phyloP scores from a whole-genome alignment of 2,113 vertebrate genomes.

The Zapus hudsonius region DNA sequence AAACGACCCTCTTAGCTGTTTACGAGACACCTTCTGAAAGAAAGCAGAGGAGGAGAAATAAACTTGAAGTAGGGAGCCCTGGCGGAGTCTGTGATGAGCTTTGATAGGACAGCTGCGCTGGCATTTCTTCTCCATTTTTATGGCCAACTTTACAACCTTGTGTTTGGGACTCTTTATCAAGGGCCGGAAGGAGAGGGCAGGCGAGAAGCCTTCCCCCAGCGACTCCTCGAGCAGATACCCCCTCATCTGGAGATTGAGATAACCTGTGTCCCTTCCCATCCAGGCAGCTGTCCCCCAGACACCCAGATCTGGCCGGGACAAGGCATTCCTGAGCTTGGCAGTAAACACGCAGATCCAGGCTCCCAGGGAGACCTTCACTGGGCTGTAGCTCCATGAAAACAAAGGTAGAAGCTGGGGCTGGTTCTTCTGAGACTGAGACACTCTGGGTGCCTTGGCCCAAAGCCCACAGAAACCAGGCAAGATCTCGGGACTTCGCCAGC shows the following conservation, averaged over 20 bases:
- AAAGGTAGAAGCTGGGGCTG: conserved; percentile 59
- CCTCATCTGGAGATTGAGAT: conserved; percentile 96
- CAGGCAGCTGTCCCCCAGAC: conserved; percentile 85
- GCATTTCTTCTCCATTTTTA: conserved; percentile 90
- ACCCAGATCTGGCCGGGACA: conserved; percentile 87
- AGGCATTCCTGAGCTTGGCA: conserved; percentile 91
- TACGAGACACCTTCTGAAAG: conserved; percentile 91
- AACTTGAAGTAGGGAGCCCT: conserved; percentile 91
- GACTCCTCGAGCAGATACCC: conserved; percentile 88
- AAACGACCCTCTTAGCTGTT: conserved; percentile 91
- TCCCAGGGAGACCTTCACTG: conserved; percentile 63
- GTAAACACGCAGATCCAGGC: conserved; percentile 89
- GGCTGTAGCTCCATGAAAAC: conserved; percentile 61
- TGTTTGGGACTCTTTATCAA: conserved; percentile 93
- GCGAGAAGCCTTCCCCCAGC: conserved; percentile 89
- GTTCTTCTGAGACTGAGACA: background rate
- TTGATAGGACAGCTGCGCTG: conserved; percentile 86
- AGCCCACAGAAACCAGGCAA: background rate
- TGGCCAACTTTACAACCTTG: conserved; percentile 90
- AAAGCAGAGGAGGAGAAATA: conserved; percentile 90
- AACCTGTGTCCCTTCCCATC: conserved; percentile 87
- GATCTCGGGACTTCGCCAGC: background rate
- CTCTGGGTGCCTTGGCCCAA: background rate
- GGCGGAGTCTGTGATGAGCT: conserved; percentile 86
- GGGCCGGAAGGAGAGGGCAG: conserved; percentile 88